These are phyloP conservation scores for Lucilia cuprina DNA, from an alignment of 1,140 invertebrate genomes.

Conservation along the genomic window DNA sequence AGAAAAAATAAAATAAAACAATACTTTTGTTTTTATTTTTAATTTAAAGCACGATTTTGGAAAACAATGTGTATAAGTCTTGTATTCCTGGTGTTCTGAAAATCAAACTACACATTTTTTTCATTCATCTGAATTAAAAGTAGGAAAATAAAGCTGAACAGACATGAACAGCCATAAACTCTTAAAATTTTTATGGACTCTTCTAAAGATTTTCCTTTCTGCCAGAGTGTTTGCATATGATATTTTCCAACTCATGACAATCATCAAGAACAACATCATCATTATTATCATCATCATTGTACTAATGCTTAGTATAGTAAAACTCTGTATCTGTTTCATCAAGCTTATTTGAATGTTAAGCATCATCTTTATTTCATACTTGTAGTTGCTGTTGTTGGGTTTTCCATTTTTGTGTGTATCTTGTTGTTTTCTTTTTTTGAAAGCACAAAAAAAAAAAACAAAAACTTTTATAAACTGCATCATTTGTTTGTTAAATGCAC, in stretches of 20 bases:
- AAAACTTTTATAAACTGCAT: slow-evolving; percentile 31
- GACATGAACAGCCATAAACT: background rate
- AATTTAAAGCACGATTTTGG: slow-evolving; percentile 20
- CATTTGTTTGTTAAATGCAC: slow-evolving; percentile 33
- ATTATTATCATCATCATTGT: background rate
- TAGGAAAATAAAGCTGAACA: background rate
- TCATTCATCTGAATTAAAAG: too few species aligned
- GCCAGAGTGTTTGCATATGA: slow-evolving; percentile 13
- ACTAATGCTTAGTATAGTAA: background rate
- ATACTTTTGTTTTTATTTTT: slow-evolving; percentile 18
- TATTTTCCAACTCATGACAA: background rate
- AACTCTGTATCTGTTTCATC: background rate
- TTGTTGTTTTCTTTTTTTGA: background rate
- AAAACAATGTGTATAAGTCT: background rate
- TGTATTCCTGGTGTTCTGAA: background rate
- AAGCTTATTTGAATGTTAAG: slow-evolving; percentile 12
- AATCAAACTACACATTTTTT: background rate
- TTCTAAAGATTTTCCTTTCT: slow-evolving; percentile 3
- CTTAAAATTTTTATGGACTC: slow-evolving; percentile 27
- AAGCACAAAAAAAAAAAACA: background rate
- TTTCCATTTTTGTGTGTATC: background rate
- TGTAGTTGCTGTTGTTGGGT: background rate
- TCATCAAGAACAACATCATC: background rate
- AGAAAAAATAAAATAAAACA: too few species aligned
- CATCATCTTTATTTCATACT: background rate